phyloP scores from a whole-genome alignment of 2,797 vertebrate genomes.

The Poeciliopsis turneri region DNA sequence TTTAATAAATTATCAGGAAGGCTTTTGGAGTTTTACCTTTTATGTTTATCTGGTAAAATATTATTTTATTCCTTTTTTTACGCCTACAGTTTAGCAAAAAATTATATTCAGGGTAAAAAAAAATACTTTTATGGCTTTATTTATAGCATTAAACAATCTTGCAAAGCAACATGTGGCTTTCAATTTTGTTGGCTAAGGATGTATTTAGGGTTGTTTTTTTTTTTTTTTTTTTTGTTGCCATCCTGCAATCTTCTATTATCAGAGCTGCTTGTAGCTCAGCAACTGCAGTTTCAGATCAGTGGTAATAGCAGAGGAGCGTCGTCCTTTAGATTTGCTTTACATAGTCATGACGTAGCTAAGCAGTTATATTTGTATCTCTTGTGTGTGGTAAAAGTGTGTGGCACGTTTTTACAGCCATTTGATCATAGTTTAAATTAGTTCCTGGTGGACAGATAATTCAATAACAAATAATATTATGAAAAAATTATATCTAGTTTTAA shows the following conservation, averaged over 20 bases:
- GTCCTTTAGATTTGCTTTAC: background rate
- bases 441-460: background rate
- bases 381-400: background rate
- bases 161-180: background rate
- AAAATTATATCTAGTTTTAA: no score
- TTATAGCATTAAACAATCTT: background rate
- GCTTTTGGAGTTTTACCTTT: background rate
- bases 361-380: background rate
- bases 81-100: background rate
- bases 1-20: background rate
- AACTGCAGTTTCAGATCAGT: background rate
- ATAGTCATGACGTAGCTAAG: background rate
- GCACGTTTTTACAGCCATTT: background rate
- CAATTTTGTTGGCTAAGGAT: background rate
- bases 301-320: background rate
- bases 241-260: background rate
- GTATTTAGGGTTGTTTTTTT: background rate
- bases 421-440: background rate
- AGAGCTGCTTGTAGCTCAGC: background rate
- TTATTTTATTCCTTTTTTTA: background rate
- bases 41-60: background rate
- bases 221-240: background rate
- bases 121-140: background rate
- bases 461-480: background rate
- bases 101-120: background rate